These are phyloP conservation scores for Babyrousa celebensis DNA, from an alignment of 2,797 vertebrate genomes.

Conservation along the genomic window DNA sequence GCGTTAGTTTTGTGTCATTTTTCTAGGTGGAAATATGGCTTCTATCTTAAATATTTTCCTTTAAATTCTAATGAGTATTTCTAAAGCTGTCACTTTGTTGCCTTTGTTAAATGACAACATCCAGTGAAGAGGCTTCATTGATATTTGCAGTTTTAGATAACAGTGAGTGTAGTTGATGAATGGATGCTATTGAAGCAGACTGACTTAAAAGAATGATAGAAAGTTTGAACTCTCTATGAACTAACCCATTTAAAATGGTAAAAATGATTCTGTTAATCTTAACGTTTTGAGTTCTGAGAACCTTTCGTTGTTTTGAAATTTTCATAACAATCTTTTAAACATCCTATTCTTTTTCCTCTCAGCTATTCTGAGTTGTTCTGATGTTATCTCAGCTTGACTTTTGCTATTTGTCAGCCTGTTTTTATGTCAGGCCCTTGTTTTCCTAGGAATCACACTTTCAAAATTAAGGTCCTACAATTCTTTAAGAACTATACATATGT, in stretches of 20 bases:
- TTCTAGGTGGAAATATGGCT: conserved; percentile 70
- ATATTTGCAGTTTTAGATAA: conserved; percentile 64
- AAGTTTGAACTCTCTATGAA: not conserved
- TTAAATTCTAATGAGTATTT: conserved; percentile 78
- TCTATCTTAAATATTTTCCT: conserved; percentile 73
- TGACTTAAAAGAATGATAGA: not conserved
- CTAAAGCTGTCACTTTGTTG: conserved; percentile 66
- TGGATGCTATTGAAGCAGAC: not conserved
- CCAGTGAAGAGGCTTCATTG: conserved; percentile 62
- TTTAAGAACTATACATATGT: not conserved
- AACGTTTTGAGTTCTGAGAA: conserved; percentile 14
- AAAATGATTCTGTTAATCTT: conserved; percentile 36
- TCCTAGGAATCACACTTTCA: conserved; percentile 1
- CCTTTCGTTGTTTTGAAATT: not conserved
- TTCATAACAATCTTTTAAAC: not conserved
- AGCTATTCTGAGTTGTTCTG: not conserved
- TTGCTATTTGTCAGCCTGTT: not conserved
- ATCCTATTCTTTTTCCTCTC: not conserved
- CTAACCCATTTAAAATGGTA: not conserved
- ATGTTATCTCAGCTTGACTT: not conserved
- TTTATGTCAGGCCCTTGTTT: not conserved
- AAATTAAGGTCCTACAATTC: not conserved
- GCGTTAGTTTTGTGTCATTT: not conserved
- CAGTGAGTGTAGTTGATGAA: not conserved
- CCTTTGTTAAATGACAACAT: conserved; percentile 66